phyloP scores from a whole-genome alignment of 2,113 vertebrate genomes.

The Rhea americana region DNA sequence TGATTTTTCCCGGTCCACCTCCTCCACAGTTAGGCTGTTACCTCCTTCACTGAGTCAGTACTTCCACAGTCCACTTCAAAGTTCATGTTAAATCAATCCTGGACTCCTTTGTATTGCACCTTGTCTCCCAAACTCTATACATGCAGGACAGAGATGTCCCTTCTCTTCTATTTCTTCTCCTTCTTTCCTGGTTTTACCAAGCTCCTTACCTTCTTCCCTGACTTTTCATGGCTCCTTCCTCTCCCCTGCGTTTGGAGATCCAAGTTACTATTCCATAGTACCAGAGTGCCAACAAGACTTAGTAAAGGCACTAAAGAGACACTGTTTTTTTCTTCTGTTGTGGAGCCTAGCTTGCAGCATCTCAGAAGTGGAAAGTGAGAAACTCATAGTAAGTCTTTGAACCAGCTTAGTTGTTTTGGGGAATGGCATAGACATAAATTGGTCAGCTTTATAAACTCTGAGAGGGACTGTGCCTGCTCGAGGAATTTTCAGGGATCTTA shows the following conservation, averaged over 20 bases:
- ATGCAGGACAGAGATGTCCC: neutral
- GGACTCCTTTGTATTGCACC: neutral
- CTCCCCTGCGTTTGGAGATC: neutral
- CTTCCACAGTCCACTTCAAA: neutral
- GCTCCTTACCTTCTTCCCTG: neutral
- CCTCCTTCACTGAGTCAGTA: constrained; percentile 30
- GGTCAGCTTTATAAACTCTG: neutral
- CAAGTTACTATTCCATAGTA: neutral
- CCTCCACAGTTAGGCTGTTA: constrained; percentile 40
- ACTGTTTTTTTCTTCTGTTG: neutral
- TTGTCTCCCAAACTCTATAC: neutral
- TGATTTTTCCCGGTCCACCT: constrained; percentile 21
- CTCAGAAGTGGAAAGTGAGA: neutral
- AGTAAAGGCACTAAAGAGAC: neutral
- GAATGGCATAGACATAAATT: neutral
- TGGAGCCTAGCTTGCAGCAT: neutral
- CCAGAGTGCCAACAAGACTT: neutral
- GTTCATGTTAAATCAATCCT: neutral
- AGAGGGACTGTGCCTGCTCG: neutral
- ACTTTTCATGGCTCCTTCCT: neutral
- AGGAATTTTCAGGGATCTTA: neutral
- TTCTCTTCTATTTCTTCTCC: neutral
- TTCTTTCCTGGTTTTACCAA: neutral
- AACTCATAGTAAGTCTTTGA: neutral
- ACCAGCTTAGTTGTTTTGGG: neutral